These are phyloP conservation scores for Eufriesea mexicana DNA, from an alignment of 1,140 invertebrate species.

Conservation along the genomic window DNA sequence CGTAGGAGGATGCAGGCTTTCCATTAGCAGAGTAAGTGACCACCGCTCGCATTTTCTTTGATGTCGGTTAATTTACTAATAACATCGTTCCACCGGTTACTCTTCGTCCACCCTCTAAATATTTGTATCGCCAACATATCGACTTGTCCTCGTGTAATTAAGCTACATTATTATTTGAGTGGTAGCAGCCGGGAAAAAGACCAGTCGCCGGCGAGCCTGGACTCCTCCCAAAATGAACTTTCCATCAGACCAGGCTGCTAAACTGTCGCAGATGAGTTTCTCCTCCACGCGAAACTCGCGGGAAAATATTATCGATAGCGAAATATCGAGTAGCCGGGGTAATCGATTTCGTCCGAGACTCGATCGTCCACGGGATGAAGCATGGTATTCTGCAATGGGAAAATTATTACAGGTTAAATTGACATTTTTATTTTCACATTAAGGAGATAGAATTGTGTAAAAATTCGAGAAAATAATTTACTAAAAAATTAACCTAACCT, in stretches of 20 bases:
- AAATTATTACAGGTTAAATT: too few species aligned
- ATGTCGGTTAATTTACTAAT: slow-evolving; percentile 83
- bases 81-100: slow-evolving; percentile 73
- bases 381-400: too few species aligned
- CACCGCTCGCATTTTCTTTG: slow-evolving; percentile 79
- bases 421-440: too few species aligned
- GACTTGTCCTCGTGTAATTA: slow-evolving; percentile 73
- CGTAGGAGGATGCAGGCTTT: slow-evolving; percentile 74
- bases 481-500: too few species aligned
- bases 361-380: too few species aligned
- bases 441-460: too few species aligned
- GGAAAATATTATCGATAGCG: not conserved
- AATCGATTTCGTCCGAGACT: not conserved
- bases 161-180: slow-evolving; percentile 71
- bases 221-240: slow-evolving; percentile 38
- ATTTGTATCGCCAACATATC: slow-evolving; percentile 79
- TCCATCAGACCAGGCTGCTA: slow-evolving; percentile 7
- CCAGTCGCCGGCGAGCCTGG: not conserved
- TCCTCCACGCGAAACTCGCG: not conserved
- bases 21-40: slow-evolving; percentile 81
- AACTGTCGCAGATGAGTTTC: slow-evolving; percentile 32
- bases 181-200: slow-evolving; percentile 55
- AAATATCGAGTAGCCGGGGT: not conserved
- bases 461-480: too few species aligned
- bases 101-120: slow-evolving; percentile 77